Percentiles rank a stretch among this genome's conserved stretches.
Conservation (phyloP, 1,140 invertebrate species). For the Schlechtendalia chinensis region DNA sequence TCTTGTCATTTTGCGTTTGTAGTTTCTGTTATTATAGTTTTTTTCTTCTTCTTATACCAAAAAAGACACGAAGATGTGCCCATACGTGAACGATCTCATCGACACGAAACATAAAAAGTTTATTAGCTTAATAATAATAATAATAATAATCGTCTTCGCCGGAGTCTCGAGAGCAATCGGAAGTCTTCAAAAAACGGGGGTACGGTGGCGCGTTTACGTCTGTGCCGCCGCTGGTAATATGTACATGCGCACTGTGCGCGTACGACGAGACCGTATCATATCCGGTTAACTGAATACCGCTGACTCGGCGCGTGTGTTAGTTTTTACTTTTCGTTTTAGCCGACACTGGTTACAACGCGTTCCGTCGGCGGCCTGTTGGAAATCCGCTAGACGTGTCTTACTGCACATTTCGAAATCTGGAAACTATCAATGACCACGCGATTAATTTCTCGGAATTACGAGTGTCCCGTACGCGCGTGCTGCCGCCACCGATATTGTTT, state of each 20-base stretch:
- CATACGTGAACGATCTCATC: neutral
- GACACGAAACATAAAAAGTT: too few relatives aligned
- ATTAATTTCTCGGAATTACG: neutral
- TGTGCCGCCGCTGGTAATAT: neutral
- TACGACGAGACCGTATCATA: slow-evolving; percentile 1
- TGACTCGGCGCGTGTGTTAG: neutral
- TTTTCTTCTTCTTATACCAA: too few relatives aligned
- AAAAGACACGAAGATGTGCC: too few relatives aligned
- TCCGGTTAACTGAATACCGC: slow-evolving; percentile 35
- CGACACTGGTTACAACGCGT: neutral
- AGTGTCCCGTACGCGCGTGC: neutral
- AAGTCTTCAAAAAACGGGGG: neutral
- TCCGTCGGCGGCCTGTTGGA: neutral
- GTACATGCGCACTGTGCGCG: neutral
- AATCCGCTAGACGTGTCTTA: slow-evolving; percentile 4
- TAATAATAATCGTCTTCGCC: neutral
- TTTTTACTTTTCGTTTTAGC: slow-evolving; percentile 43
- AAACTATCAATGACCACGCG: slow-evolving; percentile 5
- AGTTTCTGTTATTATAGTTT: too few relatives aligned
- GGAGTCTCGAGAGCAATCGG: slow-evolving; percentile 16
- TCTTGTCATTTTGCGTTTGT: too few relatives aligned
- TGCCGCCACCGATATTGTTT: neutral
- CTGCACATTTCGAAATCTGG: slow-evolving; percentile 5
- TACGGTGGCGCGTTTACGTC: neutral
- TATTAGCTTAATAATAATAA: neutral